Percentiles rank a stretch among this genome's conserved stretches.
phyloP scores from a whole-genome alignment of 2,888 invertebrate species.

The Aethes cnicana region DNA sequence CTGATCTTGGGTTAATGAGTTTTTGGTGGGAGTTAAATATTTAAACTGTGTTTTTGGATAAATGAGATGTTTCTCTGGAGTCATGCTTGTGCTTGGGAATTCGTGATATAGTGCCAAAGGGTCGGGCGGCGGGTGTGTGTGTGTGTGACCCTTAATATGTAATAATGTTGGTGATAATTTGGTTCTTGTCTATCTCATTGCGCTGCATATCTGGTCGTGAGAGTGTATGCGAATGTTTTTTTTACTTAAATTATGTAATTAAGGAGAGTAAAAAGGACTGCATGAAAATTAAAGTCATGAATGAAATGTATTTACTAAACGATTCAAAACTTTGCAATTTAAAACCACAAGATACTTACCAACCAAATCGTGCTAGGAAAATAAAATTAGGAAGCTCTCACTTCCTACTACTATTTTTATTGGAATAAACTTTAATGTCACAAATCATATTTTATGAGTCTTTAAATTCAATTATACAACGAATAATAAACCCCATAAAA shows the following conservation, averaged over 20 bases:
- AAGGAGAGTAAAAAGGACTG: no score
- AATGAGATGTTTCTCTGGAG: constrained; percentile 54
- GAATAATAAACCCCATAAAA: constrained; percentile 7
- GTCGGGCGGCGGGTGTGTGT: constrained; percentile 31
- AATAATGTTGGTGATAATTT: constrained; percentile 34
- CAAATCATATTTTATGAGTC: no score
- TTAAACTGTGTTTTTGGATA: constrained; percentile 48
- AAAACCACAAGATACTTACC: no score
- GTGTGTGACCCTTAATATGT: constrained; percentile 40
- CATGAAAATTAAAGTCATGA: no score
- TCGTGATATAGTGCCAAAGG: constrained; percentile 10
- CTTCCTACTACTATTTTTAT: no score
- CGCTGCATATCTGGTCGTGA: not conserved
- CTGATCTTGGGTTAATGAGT: constrained; percentile 63
- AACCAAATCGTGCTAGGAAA: no score
- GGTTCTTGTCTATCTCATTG: constrained; percentile 21
- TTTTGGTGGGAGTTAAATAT: constrained; percentile 54
- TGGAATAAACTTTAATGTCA: no score
- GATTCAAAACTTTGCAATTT: no score
- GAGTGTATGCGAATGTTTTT: not conserved
- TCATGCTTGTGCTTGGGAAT: constrained; percentile 40
- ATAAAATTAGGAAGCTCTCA: no score
- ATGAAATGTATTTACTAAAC: no score
- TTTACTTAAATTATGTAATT: no score
- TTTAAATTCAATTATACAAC: no score